phyloP scores from a whole-genome alignment of 2,113 vertebrate species.

The Eclectus roratus region DNA sequence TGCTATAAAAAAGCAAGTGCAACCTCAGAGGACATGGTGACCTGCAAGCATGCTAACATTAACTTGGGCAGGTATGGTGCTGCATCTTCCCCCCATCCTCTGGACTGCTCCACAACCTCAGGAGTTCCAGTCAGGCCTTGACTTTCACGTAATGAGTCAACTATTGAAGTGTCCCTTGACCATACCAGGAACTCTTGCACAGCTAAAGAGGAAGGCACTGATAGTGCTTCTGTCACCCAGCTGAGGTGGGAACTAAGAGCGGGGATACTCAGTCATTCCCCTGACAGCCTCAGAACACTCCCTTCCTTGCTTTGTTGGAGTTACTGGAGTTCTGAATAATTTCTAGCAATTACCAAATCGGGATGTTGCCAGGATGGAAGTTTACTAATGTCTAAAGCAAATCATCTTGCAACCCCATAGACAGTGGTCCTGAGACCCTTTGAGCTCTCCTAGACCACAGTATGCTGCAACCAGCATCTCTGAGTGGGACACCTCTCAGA shows the following conservation, averaged over 20 bases:
- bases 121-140: background rate
- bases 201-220: background rate
- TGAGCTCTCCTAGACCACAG: background rate
- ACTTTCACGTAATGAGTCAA: background rate
- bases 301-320: no score
- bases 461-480: background rate
- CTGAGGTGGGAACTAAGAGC: background rate
- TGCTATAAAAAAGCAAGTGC: background rate
- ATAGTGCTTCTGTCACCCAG: background rate
- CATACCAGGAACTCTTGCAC: background rate
- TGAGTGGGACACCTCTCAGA: background rate
- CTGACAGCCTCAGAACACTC: background rate
- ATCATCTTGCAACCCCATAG: background rate
- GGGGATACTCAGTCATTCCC: background rate
- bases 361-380: background rate
- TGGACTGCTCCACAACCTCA: background rate
- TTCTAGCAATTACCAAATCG: background rate
- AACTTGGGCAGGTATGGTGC: background rate
- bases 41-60: background rate
- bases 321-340: background rate
- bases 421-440: background rate
- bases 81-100: background rate
- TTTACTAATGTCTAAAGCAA: background rate
- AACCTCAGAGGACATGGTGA: background rate
- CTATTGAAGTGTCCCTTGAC: background rate